Evolutionary conservation across 2,888 invertebrate species (phyloP).

Genomic region (Gymnosoma rotundatum): DNA sequence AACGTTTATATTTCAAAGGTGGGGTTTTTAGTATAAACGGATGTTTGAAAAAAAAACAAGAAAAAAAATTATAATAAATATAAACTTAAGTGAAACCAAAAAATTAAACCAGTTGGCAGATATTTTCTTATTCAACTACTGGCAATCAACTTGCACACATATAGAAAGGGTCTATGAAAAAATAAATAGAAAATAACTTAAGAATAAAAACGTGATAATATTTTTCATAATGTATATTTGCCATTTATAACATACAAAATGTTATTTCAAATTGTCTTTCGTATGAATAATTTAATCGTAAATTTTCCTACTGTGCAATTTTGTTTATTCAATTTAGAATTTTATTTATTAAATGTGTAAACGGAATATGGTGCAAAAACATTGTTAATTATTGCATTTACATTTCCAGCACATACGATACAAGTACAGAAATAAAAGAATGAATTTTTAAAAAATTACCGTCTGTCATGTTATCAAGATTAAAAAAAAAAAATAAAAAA

Average conservation of each 20-base stretch:
- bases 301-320: constrained; percentile 1
- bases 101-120: constrained; percentile 42
- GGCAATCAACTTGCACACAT: constrained; percentile 10
- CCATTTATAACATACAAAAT: background rate
- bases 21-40: constrained; percentile 49
- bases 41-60: constrained; percentile 31
- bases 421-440: background rate
- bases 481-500: background rate
- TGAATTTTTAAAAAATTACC: constrained; percentile 4
- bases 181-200: background rate
- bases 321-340: constrained; percentile 9
- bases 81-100: constrained; percentile 5
- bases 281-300: too few relatives aligned
- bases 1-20: constrained; percentile 51
- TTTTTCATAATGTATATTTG: background rate
- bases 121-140: background rate
- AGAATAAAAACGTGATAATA: constrained; percentile 8
- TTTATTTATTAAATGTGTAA: constrained; percentile 13
- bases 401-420: constrained; percentile 49
- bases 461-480: constrained; percentile 38
- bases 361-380: constrained; percentile 49
- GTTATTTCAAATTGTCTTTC: too few relatives aligned
- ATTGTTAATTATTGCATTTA: constrained; percentile 51
- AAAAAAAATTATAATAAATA: background rate
- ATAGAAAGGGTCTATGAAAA: constrained; percentile 27